Evolutionary conservation across 2,888 invertebrate genomes (phyloP).

Genomic region (Machimus atricapillus): DNA sequence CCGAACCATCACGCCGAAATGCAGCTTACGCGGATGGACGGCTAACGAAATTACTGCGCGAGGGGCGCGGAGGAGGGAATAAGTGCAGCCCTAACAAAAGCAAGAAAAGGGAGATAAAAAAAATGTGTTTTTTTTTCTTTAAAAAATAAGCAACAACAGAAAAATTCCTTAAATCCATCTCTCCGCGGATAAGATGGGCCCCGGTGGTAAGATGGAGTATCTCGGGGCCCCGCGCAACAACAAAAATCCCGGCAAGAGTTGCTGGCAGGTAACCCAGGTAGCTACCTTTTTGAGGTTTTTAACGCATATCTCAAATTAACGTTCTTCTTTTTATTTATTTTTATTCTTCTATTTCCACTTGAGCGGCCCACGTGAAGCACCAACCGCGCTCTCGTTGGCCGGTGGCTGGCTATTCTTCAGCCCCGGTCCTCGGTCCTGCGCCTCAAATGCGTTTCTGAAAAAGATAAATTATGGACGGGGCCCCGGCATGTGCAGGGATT

Average conservation of each 20-base stretch:
- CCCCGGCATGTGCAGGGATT: conserved; percentile 16
- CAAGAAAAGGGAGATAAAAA: background rate
- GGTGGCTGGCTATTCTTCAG: conserved; percentile 1
- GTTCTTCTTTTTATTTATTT: conserved; percentile 17
- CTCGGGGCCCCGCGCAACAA: background rate
- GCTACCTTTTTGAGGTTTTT: conserved; percentile 41
- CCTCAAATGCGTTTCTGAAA: conserved; percentile 6
- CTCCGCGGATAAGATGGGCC: conserved; percentile 25
- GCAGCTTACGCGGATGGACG: conserved; percentile 5
- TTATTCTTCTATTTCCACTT: background rate
- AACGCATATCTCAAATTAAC: conserved; percentile 41
- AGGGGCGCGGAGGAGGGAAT: background rate
- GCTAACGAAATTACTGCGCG: background rate
- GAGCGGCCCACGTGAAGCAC: background rate
- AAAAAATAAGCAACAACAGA: background rate
- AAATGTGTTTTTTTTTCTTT: too few species aligned
- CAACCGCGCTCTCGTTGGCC: background rate
- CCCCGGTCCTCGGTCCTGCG: background rate
- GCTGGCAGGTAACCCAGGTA: conserved; percentile 41
- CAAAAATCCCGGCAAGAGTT: conserved; percentile 2
- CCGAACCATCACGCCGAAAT: conserved; percentile 3
- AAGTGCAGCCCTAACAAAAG: conserved; percentile 5
- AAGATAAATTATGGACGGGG: conserved; percentile 27
- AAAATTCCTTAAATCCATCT: conserved; percentile 36
- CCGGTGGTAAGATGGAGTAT: conserved; percentile 4